Percentiles rank a stretch among this genome's conserved stretches.
These are phyloP conservation scores for Cheiracanthium punctorium DNA, from an alignment of 2,888 invertebrate species.

Conservation along the genomic window DNA sequence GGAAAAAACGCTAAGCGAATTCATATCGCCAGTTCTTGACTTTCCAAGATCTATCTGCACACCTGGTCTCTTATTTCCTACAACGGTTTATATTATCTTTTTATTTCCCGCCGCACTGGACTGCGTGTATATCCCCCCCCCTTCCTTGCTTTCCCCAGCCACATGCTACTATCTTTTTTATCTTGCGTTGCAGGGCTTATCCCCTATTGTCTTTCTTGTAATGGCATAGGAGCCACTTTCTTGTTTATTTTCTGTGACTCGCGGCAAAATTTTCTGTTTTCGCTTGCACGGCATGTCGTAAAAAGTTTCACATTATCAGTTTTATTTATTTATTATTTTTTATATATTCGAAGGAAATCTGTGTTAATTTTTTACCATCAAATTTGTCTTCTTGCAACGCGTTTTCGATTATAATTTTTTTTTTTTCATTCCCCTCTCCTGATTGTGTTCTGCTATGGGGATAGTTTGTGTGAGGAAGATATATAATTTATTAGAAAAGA, in stretches of 20 bases:
- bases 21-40: background rate
- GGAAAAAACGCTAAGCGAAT: background rate
- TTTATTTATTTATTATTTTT: background rate
- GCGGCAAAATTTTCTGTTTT: constrained; percentile 3
- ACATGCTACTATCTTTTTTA: background rate
- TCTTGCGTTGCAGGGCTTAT: background rate
- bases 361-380: background rate
- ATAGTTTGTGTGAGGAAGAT: too few relatives aligned
- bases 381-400: too few relatives aligned
- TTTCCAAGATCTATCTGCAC: background rate
- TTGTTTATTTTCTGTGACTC: background rate
- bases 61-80: background rate
- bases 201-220: background rate
- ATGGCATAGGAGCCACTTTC: background rate
- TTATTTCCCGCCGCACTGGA: background rate
- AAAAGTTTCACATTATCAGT: background rate
- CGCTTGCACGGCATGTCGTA: background rate
- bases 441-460: too few relatives aligned
- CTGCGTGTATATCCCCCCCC: background rate
- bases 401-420: too few relatives aligned
- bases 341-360: background rate
- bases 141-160: too few relatives aligned
- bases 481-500: too few relatives aligned
- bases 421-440: too few relatives aligned
- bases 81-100: background rate